These are phyloP conservation scores for Lagodon rhomboides DNA, from an alignment of 2,797 vertebrate species.

Conservation along the genomic window DNA sequence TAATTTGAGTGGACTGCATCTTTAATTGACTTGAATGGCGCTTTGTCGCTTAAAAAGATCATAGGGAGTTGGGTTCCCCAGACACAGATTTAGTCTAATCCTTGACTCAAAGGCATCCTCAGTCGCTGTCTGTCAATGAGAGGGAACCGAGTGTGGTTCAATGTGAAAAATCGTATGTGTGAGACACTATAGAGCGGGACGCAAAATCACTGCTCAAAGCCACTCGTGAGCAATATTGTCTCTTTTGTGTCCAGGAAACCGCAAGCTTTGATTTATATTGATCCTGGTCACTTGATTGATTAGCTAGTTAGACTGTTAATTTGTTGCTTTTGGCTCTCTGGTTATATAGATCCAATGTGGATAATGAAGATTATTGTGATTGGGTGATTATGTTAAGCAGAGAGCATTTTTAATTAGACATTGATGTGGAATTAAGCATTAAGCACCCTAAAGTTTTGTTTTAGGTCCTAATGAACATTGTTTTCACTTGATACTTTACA, in stretches of 20 bases:
- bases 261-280: constrained; percentile 40
- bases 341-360: constrained; percentile 21
- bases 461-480: neutral
- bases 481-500: neutral
- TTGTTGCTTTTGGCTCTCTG: constrained; percentile 24
- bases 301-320: constrained; percentile 14
- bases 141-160: constrained; percentile 25
- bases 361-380: constrained; percentile 26
- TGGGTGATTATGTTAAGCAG: constrained; percentile 1
- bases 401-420: constrained; percentile 22
- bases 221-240: neutral
- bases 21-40: constrained; percentile 54
- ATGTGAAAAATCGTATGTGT: neutral
- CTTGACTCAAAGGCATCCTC: constrained; percentile 58
- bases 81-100: constrained; percentile 67
- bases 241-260: neutral
- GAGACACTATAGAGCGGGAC: neutral
- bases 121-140: constrained; percentile 35
- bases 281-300: constrained; percentile 46
- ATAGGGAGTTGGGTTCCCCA: constrained; percentile 57
- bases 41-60: constrained; percentile 65
- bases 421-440: neutral
- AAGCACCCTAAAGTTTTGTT: neutral
- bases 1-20: constrained; percentile 65
- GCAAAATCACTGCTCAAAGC: neutral